A percentile compares a stretch with the other conserved stretches of the same genome.
phyloP scores from a whole-genome alignment of 2,797 vertebrate genomes.

The Neosalanx taihuensis region DNA sequence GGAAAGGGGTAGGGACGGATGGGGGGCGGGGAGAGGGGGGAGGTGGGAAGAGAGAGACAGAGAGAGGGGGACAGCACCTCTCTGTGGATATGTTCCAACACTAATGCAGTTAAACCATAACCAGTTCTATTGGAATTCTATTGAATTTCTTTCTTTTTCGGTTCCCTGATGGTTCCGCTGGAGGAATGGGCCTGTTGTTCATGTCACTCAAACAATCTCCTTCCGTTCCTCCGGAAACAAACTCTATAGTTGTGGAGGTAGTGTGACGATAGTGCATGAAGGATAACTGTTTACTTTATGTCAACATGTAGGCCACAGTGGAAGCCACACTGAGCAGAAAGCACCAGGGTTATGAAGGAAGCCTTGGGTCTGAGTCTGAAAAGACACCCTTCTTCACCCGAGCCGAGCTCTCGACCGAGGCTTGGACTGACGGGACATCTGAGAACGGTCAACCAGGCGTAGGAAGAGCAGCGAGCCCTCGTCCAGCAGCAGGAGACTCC shows the following conservation, averaged over 20 bases:
- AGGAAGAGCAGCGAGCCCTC: conserved; percentile 40
- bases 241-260: neutral
- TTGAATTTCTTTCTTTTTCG: neutral
- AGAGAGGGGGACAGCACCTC: neutral
- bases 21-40: no score
- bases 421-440: conserved; percentile 38
- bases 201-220: neutral
- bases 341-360: conserved; percentile 78
- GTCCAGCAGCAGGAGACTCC: conserved; percentile 52
- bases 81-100: neutral
- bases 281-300: conserved; percentile 93
- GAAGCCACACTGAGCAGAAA: conserved; percentile 94
- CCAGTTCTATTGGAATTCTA: neutral
- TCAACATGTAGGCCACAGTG: conserved; percentile 92
- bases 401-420: conserved; percentile 37
- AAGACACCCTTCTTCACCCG: conserved; percentile 50
- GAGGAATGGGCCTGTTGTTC: conserved; percentile 3
- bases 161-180: neutral
- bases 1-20: no score
- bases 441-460: conserved; percentile 23
- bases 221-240: conserved; percentile 19
- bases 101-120: neutral
- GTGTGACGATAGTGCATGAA: conserved; percentile 24
- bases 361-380: conserved; percentile 64
- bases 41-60: no score